These are phyloP conservation scores for Galendromus occidentalis DNA, from an alignment of 1,140 invertebrate genomes.

Conservation along the genomic window DNA sequence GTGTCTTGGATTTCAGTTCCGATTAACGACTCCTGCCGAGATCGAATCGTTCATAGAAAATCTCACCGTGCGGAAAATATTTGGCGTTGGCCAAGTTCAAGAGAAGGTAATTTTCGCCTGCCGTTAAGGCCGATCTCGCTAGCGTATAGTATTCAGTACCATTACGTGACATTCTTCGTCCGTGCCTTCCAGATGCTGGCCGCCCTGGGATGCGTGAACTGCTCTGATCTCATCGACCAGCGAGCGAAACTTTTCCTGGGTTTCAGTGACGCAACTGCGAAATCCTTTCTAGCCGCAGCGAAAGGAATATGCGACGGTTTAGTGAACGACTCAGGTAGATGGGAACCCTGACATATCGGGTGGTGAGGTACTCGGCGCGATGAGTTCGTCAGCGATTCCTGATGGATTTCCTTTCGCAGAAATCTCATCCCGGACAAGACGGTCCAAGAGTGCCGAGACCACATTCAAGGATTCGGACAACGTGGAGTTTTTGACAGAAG, in stretches of 20 bases:
- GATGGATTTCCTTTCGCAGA: no score
- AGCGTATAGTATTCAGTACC: background rate
- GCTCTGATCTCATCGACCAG: constrained; percentile 32
- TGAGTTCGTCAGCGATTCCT: no score
- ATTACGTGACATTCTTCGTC: background rate
- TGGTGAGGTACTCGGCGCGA: no score
- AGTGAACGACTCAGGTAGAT: constrained; percentile 24
- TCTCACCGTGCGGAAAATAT: background rate
- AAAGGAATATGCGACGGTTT: constrained; percentile 32
- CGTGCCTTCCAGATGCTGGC: constrained; percentile 22
- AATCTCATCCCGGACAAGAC: background rate
- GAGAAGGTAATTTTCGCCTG: constrained; percentile 26
- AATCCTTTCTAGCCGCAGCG: constrained; percentile 33
- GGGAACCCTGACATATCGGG: no score
- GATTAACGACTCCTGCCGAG: background rate
- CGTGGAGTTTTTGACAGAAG: background rate
- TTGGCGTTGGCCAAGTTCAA: constrained; percentile 36
- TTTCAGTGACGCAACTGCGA: constrained; percentile 31
- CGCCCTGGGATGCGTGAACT: constrained; percentile 31
- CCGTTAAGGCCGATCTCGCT: constrained; percentile 22
- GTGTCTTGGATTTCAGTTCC: constrained; percentile 11
- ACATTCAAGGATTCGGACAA: background rate
- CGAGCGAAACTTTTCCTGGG: constrained; percentile 32
- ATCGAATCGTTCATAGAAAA: background rate
- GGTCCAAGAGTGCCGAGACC: constrained; percentile 11